Evolutionary conservation across 2,888 invertebrate species (phyloP).

Genomic region (Troides aeacus): DNA sequence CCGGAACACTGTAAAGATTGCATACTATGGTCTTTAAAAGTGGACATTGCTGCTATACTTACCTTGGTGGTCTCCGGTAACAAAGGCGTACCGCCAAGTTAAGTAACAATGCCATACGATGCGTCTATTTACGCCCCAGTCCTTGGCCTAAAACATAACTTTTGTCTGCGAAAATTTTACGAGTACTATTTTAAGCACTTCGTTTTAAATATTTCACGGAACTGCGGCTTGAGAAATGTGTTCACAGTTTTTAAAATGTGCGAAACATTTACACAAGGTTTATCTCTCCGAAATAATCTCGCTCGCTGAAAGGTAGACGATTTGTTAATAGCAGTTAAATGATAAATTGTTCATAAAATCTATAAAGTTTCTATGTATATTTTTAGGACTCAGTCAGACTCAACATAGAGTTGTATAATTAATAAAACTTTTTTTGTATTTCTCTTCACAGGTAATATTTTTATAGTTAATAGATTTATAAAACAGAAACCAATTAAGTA

Average conservation of each 20-base stretch:
- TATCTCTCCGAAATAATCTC: conserved; percentile 7
- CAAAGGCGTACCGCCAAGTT: no score
- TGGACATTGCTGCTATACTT: no score
- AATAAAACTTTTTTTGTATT: no score
- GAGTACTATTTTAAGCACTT: conserved; percentile 18
- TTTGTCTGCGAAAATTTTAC: conserved; percentile 17
- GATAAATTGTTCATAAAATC: conserved; percentile 1
- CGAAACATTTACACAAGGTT: conserved; percentile 13
- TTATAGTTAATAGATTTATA: background rate
- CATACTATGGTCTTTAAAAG: no score
- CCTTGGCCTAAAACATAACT: conserved; percentile 23
- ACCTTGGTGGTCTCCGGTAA: no score
- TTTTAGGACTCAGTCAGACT: no score
- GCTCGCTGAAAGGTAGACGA: background rate
- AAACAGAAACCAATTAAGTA: background rate
- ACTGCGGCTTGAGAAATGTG: conserved; percentile 7
- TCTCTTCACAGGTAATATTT: no score
- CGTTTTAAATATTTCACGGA: conserved; percentile 13
- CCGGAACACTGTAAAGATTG: no score
- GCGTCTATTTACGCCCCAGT: background rate
- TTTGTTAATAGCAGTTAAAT: conserved; percentile 11
- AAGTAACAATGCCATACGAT: no score
- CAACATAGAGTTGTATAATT: no score
- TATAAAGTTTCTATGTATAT: no score
- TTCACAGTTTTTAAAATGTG: conserved; percentile 17